These are phyloP conservation scores for Poeciliopsis infans DNA, from an alignment of 2,797 vertebrate genomes.

Conservation along the genomic window DNA sequence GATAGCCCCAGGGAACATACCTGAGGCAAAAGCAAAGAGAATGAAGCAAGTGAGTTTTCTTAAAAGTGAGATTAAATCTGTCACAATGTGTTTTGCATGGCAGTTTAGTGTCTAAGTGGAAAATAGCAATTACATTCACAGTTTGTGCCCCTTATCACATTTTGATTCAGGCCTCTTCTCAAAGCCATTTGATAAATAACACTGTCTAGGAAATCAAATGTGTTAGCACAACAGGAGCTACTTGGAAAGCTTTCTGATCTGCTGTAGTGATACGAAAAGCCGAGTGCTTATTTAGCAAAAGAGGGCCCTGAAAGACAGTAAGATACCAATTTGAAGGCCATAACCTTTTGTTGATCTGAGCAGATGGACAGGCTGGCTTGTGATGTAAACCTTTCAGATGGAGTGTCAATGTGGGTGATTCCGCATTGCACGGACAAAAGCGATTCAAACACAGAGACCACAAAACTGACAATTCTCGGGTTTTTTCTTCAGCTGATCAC, in stretches of 20 bases:
- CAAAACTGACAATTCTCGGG: background rate
- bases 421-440: constrained; percentile 5
- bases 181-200: constrained; percentile 33
- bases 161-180: constrained; percentile 18
- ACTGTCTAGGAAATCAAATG: constrained; percentile 13
- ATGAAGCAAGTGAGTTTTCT: constrained; percentile 40
- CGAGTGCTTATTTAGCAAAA: constrained; percentile 51
- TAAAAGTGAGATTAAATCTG: constrained; percentile 45
- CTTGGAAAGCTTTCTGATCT: constrained; percentile 32
- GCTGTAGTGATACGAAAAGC: constrained; percentile 32
- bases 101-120: constrained; percentile 17
- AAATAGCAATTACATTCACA: constrained; percentile 25
- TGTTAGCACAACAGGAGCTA: background rate
- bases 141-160: constrained; percentile 9
- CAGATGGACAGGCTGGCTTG: constrained; percentile 63
- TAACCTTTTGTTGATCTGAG: constrained; percentile 76
- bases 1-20: constrained; percentile 27
- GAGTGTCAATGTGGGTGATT: constrained; percentile 50
- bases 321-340: constrained; percentile 80
- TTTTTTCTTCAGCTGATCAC: background rate
- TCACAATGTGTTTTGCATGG: constrained; percentile 45
- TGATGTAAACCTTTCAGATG: constrained; percentile 72
- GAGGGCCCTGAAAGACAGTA: constrained; percentile 70
- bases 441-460: constrained; percentile 26
- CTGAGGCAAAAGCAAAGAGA: constrained; percentile 15